phyloP scores from a whole-genome alignment of 2,797 vertebrate genomes.

The Schizothorax lantsangensis region DNA sequence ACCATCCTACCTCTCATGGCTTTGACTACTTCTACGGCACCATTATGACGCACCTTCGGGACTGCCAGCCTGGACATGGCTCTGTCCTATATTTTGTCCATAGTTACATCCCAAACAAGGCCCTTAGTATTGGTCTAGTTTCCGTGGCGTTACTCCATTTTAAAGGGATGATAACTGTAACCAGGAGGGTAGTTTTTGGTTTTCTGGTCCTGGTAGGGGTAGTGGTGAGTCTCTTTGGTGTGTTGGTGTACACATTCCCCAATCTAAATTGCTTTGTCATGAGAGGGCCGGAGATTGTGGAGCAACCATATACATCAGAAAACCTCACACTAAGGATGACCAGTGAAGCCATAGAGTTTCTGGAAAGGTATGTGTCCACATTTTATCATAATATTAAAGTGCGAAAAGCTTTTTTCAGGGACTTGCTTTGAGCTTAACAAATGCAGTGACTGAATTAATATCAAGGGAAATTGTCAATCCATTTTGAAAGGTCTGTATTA shows the following conservation, averaged over 20 bases:
- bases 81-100: conserved; percentile 72
- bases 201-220: conserved; percentile 32
- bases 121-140: conserved; percentile 53
- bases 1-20: conserved; percentile 88
- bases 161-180: conserved; percentile 63
- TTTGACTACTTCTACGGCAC: conserved; percentile 89
- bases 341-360: conserved; percentile 78
- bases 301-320: conserved; percentile 83
- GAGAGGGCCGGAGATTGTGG: conserved; percentile 76
- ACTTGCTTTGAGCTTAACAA: background rate
- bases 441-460: background rate
- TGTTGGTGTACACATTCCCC: conserved; percentile 75
- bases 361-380: conserved; percentile 75
- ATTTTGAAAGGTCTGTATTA: background rate
- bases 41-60: conserved; percentile 84
- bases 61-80: conserved; percentile 85
- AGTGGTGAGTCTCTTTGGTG: conserved; percentile 10
- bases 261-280: conserved; percentile 90
- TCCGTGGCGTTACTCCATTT: conserved; percentile 66
- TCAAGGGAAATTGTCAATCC: background rate
- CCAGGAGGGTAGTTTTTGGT: conserved; percentile 48
- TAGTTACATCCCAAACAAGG: conserved; percentile 58
- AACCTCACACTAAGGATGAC: conserved; percentile 87
- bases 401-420: background rate
- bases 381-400: background rate